Conservation (phyloP, 2,797 vertebrate genomes). For the Mus caroli region DNA sequence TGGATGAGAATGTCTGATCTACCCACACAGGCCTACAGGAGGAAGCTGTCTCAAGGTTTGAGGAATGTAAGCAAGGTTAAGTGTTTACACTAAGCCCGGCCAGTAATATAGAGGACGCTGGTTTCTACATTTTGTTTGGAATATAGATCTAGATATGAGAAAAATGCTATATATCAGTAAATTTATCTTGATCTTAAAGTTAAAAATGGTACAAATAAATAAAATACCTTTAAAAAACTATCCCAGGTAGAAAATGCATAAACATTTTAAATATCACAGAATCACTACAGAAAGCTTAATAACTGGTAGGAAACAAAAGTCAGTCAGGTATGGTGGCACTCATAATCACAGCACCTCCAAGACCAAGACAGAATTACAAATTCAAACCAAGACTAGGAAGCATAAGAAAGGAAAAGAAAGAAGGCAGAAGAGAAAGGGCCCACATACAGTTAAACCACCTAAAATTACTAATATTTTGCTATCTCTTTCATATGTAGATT, state of each 20-base stretch:
- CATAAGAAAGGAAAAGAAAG: background rate
- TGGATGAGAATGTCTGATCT: background rate
- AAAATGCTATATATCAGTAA: slow-evolving; percentile 13
- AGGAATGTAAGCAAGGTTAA: background rate
- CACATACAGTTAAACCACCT: background rate
- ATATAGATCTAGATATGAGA: slow-evolving; percentile 22
- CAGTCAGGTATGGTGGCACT: background rate
- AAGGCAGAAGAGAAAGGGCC: background rate
- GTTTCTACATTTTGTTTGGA: slow-evolving; percentile 34
- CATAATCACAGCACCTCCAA: background rate
- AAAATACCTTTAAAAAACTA: background rate
- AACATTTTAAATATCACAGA: slow-evolving; percentile 10
- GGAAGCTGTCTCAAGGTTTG: background rate
- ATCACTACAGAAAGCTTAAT: slow-evolving; percentile 36
- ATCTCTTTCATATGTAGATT: slow-evolving; percentile 24
- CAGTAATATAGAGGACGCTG: background rate
- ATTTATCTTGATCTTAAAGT: slow-evolving; percentile 63
- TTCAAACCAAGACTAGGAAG: background rate
- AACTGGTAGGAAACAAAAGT: slow-evolving; percentile 55
- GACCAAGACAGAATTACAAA: background rate
- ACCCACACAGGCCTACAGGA: background rate
- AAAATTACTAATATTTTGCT: slow-evolving; percentile 43
- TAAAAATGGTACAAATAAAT: background rate
- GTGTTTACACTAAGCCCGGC: slow-evolving; percentile 35
- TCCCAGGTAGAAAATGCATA: background rate